Percentiles rank a stretch among this genome's conserved stretches.
Evolutionary conservation across 2,113 vertebrate genomes (phyloP).

Genomic region (Varanus salvator): DNA sequence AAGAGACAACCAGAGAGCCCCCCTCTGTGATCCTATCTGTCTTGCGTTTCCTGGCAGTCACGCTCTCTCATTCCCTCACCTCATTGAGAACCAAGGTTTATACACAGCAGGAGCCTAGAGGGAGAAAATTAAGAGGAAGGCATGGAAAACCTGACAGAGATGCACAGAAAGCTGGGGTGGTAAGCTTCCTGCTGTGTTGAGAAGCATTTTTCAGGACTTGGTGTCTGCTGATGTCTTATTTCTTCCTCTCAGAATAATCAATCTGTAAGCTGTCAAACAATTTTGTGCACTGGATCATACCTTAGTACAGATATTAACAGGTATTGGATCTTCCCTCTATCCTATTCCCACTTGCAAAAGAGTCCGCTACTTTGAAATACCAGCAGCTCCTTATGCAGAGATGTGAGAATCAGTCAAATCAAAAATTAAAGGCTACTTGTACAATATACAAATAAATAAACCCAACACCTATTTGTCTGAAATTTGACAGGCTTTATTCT

Average conservation of each 20-base stretch:
- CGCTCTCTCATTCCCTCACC: background rate
- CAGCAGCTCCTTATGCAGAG: background rate
- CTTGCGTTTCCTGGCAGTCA: constrained; percentile 3
- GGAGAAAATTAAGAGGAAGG: constrained; percentile 24
- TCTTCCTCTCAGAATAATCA: constrained; percentile 6
- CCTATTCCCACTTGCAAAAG: constrained; percentile 9
- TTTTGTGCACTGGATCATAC: background rate
- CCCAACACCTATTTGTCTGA: too few species aligned
- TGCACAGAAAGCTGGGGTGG: background rate
- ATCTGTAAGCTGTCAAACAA: background rate
- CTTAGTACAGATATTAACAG: constrained; percentile 6
- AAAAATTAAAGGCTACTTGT: too few species aligned
- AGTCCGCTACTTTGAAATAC: background rate
- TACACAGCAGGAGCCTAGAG: background rate
- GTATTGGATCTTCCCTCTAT: background rate
- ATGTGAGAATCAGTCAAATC: too few species aligned
- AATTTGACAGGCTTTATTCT: too few species aligned
- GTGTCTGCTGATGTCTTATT: background rate
- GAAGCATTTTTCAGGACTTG: background rate
- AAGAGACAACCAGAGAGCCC: background rate
- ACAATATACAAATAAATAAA: too few species aligned
- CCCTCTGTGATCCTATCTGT: constrained; percentile 7
- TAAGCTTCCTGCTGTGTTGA: constrained; percentile 12
- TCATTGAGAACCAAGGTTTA: background rate
- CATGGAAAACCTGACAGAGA: background rate